A percentile compares a stretch with the other conserved stretches of the same genome.
phyloP scores from a whole-genome alignment of 1,140 invertebrate species.

The Orussus abietinus region DNA sequence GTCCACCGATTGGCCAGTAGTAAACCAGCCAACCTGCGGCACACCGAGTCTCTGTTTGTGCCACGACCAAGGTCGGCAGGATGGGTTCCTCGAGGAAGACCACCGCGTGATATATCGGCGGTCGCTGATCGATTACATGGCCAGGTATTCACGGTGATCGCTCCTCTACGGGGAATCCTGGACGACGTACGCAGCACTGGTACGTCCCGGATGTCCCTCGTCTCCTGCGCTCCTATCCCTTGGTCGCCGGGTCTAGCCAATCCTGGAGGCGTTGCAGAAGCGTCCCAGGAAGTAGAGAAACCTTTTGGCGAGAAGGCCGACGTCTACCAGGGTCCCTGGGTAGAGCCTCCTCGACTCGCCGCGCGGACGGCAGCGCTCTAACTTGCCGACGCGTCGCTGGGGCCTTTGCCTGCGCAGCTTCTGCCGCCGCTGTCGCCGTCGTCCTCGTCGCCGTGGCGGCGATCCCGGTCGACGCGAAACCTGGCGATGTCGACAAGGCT shows the following conservation, averaged over 20 bases:
- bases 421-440: constrained; percentile 16
- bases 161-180: neutral
- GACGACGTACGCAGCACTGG: neutral
- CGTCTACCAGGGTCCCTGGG: constrained; percentile 29
- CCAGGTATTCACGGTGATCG: too few relatives aligned
- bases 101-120: too few relatives aligned
- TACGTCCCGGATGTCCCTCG: neutral
- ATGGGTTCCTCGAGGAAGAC: too few relatives aligned
- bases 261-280: constrained; percentile 24
- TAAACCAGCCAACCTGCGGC: neutral
- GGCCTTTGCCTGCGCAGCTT: constrained; percentile 19
- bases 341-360: too few relatives aligned
- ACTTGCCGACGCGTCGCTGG: constrained; percentile 22
- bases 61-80: too few relatives aligned
- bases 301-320: constrained; percentile 39
- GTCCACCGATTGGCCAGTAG: too few relatives aligned
- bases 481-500: constrained; percentile 30
- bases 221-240: neutral
- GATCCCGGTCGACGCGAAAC: constrained; percentile 34
- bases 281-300: constrained; percentile 41
- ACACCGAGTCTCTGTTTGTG: neutral
- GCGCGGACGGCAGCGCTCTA: too few relatives aligned
- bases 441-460: constrained; percentile 22
- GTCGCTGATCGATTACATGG: too few relatives aligned
- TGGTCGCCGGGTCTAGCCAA: constrained; percentile 12